A percentile compares a stretch with the other conserved stretches of the same genome.
These are phyloP conservation scores for Saturnia pavonia DNA, from an alignment of 2,888 invertebrate species.

Conservation along the genomic window DNA sequence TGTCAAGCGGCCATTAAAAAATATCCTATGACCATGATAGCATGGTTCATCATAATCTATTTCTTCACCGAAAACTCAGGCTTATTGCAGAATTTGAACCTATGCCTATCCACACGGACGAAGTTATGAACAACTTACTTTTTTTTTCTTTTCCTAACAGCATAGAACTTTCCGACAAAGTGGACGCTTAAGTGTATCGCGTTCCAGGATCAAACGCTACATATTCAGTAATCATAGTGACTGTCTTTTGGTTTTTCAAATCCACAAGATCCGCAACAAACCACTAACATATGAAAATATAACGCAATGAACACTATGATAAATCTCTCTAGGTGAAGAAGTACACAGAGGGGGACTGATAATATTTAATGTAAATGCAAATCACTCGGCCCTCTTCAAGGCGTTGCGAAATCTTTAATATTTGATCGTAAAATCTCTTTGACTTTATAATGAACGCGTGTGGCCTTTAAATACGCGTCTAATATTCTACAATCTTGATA, in stretches of 20 bases:
- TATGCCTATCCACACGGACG: too few species aligned
- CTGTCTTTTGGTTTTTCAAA: too few species aligned
- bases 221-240: too few species aligned
- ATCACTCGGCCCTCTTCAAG: constrained; percentile 31
- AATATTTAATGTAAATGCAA: constrained; percentile 30
- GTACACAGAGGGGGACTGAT: not conserved
- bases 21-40: too few species aligned
- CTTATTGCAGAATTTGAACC: too few species aligned
- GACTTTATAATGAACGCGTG: constrained; percentile 36
- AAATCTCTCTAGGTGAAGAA: constrained; percentile 1
- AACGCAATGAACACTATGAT: not conserved
- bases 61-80: too few species aligned
- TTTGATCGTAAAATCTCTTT: constrained; percentile 36
- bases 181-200: too few species aligned
- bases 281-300: not conserved
- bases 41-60: too few species aligned
- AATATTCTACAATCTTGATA: not conserved
- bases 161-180: too few species aligned
- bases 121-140: not conserved
- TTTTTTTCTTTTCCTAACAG: too few species aligned
- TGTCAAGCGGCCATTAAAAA: too few species aligned
- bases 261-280: not conserved
- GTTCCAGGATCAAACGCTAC: too few species aligned
- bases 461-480: constrained; percentile 27
- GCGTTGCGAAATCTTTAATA: constrained; percentile 40